Evolutionary conservation across 92 coral and sea anemone species (phyloP).

Genomic region (Ricordea florida): DNA sequence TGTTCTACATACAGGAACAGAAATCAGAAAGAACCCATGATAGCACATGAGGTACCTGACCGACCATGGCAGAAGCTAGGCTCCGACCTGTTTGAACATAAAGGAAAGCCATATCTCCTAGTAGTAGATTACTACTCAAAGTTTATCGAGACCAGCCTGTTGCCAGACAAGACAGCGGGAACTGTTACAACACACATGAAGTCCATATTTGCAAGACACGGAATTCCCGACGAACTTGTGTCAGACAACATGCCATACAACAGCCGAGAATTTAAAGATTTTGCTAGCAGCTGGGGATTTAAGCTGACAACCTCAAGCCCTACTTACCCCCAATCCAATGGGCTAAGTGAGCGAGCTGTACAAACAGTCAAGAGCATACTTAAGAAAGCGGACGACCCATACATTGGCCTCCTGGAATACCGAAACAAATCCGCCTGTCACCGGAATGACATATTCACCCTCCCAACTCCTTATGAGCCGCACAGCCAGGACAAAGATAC

Average conservation of each 20-base stretch:
- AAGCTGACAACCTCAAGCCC: constrained; percentile 32
- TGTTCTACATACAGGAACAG: constrained; percentile 12
- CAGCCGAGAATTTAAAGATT: constrained; percentile 16
- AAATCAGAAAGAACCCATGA: constrained; percentile 36
- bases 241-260: constrained; percentile 35
- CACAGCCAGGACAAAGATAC: constrained; percentile 12
- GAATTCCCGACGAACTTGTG: constrained; percentile 39
- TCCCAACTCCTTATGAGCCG: constrained; percentile 42
- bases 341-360: constrained; percentile 24
- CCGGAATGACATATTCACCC: constrained; percentile 25
- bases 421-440: constrained; percentile 36
- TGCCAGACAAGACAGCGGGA: constrained; percentile 24
- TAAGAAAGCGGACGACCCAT: constrained; percentile 24
- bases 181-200: constrained; percentile 37
- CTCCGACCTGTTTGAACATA: constrained; percentile 26
- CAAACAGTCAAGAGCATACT: constrained; percentile 33
- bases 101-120: constrained; percentile 5
- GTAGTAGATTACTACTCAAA: constrained; percentile 37
- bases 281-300: constrained; percentile 46
- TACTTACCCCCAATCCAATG: constrained; percentile 18
- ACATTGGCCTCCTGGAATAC: constrained; percentile 29
- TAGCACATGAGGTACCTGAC: constrained; percentile 31
- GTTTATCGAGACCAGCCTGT: constrained; percentile 19
- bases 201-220: constrained; percentile 40
- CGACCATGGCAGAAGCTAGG: constrained; percentile 47